These are phyloP conservation scores for Tursiops truncatus DNA, from an alignment of 2,113 vertebrate genomes.

Conservation along the genomic window DNA sequence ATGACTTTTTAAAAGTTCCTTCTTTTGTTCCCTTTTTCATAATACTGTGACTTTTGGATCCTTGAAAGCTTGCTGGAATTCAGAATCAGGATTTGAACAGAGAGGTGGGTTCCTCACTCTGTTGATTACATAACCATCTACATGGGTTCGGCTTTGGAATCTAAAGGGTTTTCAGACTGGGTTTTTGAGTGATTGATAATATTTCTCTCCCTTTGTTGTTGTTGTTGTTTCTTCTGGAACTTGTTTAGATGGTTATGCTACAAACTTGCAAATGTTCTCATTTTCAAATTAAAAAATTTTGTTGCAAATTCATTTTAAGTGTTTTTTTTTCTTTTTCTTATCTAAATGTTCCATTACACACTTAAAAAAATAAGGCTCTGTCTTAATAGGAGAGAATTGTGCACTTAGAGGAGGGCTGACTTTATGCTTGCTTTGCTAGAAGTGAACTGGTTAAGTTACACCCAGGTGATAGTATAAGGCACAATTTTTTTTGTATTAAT, in stretches of 20 bases:
- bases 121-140: background rate
- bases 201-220: background rate
- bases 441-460: background rate
- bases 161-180: background rate
- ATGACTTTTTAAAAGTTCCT: background rate
- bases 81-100: slow-evolving; percentile 26
- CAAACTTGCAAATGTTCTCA: background rate
- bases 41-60: background rate
- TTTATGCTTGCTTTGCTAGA: background rate
- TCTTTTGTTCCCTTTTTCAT: slow-evolving; percentile 45
- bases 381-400: background rate
- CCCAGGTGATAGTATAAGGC: background rate
- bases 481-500: background rate
- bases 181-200: background rate
- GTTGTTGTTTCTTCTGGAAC: background rate
- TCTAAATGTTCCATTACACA: background rate
- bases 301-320: background rate
- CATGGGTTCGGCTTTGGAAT: background rate
- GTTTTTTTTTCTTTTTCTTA: background rate
- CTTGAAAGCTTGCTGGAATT: slow-evolving; percentile 22
- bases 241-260: slow-evolving; percentile 4
- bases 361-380: background rate
- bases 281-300: slow-evolving; percentile 29
- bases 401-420: background rate
- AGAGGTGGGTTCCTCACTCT: background rate